Evolutionary conservation across 2,797 vertebrate species (phyloP).

Genomic region (Halcyon leucocephala): DNA sequence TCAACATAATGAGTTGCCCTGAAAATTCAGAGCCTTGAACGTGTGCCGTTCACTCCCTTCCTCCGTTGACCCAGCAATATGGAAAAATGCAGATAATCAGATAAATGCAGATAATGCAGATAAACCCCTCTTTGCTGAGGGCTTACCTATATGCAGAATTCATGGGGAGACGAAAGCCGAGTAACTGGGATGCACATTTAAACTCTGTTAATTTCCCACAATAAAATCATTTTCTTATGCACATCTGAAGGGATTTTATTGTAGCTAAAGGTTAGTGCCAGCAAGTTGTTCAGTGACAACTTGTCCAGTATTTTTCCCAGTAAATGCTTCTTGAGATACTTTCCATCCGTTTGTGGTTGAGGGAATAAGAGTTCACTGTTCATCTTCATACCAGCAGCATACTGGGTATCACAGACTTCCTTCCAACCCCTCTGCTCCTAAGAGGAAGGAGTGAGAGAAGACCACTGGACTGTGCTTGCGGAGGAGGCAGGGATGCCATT

Average conservation of each 20-base stretch:
- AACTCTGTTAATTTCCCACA: neutral
- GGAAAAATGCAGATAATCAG: neutral
- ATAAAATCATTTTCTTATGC: neutral
- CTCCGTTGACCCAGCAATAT: neutral
- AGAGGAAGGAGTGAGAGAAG: neutral
- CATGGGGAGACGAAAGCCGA: neutral
- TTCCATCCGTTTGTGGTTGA: neutral
- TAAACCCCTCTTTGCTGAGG: neutral
- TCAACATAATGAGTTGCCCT: neutral
- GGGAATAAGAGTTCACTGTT: neutral
- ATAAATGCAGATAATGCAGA: no score
- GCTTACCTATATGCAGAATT: neutral
- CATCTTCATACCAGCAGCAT: neutral
- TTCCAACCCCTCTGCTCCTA: neutral
- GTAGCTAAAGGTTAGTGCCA: neutral
- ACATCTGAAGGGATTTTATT: neutral
- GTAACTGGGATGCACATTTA: neutral
- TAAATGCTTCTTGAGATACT: neutral
- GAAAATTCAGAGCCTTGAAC: neutral
- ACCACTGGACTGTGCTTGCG: neutral
- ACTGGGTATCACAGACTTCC: neutral
- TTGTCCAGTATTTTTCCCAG: neutral
- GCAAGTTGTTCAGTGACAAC: neutral
- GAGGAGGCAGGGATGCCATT: neutral
- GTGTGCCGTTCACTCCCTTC: neutral